These are phyloP conservation scores for Larimichthys crocea DNA, from an alignment of 2,113 vertebrate genomes.

Conservation along the genomic window DNA sequence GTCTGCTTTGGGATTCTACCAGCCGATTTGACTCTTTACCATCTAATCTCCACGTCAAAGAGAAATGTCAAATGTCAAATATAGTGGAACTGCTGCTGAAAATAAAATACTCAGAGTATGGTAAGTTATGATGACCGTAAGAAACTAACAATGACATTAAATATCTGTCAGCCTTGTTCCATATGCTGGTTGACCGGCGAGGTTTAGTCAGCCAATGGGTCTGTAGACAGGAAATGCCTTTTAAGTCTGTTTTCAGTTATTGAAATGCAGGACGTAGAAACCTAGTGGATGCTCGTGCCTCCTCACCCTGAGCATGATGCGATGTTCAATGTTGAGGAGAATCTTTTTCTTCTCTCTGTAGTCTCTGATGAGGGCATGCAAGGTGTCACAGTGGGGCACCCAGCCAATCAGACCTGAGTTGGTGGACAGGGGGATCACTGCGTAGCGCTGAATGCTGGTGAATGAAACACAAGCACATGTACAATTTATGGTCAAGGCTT, in stretches of 20 bases:
- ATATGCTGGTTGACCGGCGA: too few relatives aligned
- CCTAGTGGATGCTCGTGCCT: not conserved
- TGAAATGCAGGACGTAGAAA: not conserved
- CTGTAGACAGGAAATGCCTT: not conserved
- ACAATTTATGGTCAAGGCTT: not conserved
- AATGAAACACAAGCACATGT: not conserved
- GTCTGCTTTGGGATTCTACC: too few relatives aligned
- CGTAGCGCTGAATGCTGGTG: slow-evolving; percentile 95
- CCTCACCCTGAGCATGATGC: slow-evolving; percentile 96
- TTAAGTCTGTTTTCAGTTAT: not conserved
- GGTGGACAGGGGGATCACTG: slow-evolving; percentile 97
- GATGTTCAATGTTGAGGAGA: slow-evolving; percentile 97
- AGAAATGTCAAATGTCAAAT: too few relatives aligned
- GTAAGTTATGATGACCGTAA: too few relatives aligned
- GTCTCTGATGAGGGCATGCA: slow-evolving; percentile 97
- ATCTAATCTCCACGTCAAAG: too few relatives aligned
- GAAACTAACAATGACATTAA: too few relatives aligned
- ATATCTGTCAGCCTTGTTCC: too few relatives aligned
- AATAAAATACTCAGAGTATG: too few relatives aligned
- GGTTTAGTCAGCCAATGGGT: too few relatives aligned
- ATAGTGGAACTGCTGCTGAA: too few relatives aligned
- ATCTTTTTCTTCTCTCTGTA: slow-evolving; percentile 99
- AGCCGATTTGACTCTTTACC: too few relatives aligned
- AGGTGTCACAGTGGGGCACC: slow-evolving; percentile 98
- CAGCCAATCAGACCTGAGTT: slow-evolving; percentile 98